Conservation (phyloP, 2,113 vertebrate species). For the Muntiacus muntjak region DNA sequence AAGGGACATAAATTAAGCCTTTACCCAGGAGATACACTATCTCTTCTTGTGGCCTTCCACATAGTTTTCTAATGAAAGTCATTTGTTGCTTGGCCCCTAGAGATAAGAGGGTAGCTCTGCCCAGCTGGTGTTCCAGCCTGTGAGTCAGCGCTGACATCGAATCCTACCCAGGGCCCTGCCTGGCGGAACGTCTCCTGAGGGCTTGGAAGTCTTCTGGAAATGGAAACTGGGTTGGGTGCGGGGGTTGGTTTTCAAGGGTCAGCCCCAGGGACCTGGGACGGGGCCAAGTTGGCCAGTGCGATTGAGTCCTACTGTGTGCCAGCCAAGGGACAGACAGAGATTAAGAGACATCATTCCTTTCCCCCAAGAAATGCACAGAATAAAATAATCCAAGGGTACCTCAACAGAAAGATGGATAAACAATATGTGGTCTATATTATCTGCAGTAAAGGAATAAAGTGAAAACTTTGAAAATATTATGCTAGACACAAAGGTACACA, state of each 20-base stretch:
- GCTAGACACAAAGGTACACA: background rate
- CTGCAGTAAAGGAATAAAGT: background rate
- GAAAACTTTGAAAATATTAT: background rate
- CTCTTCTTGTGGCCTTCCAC: background rate
- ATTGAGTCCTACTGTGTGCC: background rate
- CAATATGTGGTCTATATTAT: background rate
- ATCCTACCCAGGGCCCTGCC: background rate
- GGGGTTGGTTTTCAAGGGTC: background rate
- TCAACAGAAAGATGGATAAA: background rate
- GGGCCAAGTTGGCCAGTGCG: background rate
- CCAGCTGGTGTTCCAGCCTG: background rate
- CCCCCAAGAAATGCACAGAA: background rate
- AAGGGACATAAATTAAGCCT: background rate
- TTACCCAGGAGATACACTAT: slow-evolving; percentile 31
- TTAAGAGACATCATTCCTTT: background rate
- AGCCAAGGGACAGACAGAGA: background rate
- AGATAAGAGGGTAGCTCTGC: slow-evolving; percentile 49
- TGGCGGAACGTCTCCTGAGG: background rate
- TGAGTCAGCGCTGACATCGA: background rate
- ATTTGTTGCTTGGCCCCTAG: slow-evolving; percentile 10
- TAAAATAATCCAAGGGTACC: background rate
- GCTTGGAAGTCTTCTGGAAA: background rate
- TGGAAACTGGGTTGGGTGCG: background rate
- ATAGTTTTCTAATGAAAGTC: slow-evolving; percentile 32
- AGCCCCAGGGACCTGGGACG: background rate